Evolutionary conservation across 2,113 vertebrate genomes (phyloP).

Genomic region (Rhegmatorhina hoffmannsi): DNA sequence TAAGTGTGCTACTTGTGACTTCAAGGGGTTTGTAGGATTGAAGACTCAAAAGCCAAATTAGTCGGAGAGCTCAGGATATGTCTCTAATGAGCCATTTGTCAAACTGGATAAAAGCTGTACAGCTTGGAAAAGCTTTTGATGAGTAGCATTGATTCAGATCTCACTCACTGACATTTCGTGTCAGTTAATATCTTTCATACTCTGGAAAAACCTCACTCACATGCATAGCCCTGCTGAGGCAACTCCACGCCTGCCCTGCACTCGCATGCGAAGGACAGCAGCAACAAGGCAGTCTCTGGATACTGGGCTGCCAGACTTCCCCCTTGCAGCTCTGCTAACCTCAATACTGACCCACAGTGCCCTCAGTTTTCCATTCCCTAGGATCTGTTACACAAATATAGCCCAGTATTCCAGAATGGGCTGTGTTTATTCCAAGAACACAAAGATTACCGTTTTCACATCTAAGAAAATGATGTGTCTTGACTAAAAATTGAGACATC

Average conservation of each 20-base stretch:
- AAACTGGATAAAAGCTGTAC: neutral
- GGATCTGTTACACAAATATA: neutral
- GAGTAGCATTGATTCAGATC: neutral
- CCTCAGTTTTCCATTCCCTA: constrained; percentile 9
- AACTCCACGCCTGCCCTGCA: accelerated
- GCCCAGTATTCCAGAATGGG: neutral
- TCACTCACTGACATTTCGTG: neutral
- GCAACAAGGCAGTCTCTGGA: neutral
- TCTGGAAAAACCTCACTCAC: neutral
- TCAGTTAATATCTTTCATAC: accelerated
- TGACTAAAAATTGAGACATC: neutral
- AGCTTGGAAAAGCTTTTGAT: neutral
- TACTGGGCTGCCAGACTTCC: neutral
- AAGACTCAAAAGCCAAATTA: neutral
- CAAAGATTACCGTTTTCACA: neutral
- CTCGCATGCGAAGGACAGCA: neutral
- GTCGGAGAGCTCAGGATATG: neutral
- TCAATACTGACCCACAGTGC: constrained; percentile 8
- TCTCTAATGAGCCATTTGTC: neutral
- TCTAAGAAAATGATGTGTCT: neutral
- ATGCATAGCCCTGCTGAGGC: neutral
- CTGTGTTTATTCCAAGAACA: constrained; percentile 22
- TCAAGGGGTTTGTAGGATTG: neutral
- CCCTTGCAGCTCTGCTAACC: neutral
- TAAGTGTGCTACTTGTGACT: neutral